phyloP scores from a whole-genome alignment of 2,797 vertebrate species.

The Megaceryle alcyon region DNA sequence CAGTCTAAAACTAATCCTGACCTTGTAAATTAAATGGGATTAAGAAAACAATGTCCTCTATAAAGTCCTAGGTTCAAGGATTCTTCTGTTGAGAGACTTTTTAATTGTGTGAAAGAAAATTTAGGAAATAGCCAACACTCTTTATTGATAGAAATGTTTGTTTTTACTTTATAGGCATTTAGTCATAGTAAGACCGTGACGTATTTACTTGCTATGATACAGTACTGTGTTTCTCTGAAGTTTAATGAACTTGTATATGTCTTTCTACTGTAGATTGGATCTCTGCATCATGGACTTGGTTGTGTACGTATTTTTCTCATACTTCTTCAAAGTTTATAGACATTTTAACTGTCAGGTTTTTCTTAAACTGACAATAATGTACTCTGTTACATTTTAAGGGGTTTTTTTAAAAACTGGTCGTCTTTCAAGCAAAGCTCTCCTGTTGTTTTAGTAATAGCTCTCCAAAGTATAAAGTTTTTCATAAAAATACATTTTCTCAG shows the following conservation, averaged over 20 bases:
- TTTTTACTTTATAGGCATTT: conserved; percentile 64
- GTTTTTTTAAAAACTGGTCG: background rate
- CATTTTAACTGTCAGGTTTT: background rate
- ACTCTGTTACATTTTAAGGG: background rate
- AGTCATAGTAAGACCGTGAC: conserved; percentile 37
- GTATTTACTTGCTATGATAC: conserved; percentile 61
- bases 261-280: conserved; percentile 89
- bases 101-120: background rate
- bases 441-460: background rate
- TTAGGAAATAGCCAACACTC: background rate
- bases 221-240: conserved; percentile 66
- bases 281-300: conserved; percentile 94
- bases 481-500: background rate
- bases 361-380: background rate
- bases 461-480: background rate
- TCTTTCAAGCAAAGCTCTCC: background rate
- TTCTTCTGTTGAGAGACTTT: background rate
- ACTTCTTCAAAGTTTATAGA: background rate
- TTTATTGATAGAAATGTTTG: conserved; percentile 43
- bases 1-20: conserved; percentile 20
- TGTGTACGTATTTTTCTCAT: conserved; percentile 88
- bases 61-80: background rate
- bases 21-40: background rate
- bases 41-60: background rate
- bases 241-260: conserved; percentile 66